Evolutionary conservation across 2,888 invertebrate species (phyloP).

Genomic region (Conops quadrifasciatus): DNA sequence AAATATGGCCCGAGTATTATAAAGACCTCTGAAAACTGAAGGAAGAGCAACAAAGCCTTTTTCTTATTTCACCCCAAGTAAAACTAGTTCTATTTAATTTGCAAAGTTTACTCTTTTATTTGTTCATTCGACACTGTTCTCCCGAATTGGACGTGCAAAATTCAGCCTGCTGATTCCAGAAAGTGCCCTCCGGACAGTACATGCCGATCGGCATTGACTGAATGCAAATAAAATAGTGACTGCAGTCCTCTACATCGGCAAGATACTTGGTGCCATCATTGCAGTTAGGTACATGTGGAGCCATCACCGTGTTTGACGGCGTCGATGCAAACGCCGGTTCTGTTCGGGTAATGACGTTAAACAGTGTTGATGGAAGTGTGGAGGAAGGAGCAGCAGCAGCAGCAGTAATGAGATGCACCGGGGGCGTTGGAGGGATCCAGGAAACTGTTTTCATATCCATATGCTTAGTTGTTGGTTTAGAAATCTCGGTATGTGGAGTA

Average conservation of each 20-base stretch:
- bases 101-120: neutral
- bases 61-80: neutral
- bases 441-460: neutral
- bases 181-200: constrained; percentile 57
- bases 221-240: constrained; percentile 61
- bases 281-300: neutral
- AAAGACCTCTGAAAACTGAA: neutral
- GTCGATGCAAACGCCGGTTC: neutral
- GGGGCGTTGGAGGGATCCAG: constrained; percentile 39
- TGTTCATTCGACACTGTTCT: neutral
- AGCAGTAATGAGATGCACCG: constrained; percentile 22
- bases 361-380: neutral
- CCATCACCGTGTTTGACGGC: neutral
- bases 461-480: neutral
- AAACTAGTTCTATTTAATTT: constrained; percentile 1
- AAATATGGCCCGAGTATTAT: neutral
- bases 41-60: neutral
- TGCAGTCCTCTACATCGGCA: constrained; percentile 56
- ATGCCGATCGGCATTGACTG: constrained; percentile 57
- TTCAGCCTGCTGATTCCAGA: constrained; percentile 55
- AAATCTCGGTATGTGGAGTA: no score
- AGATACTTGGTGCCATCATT: constrained; percentile 46
- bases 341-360: constrained; percentile 11
- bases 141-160: constrained; percentile 45
- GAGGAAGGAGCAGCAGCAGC: neutral